phyloP scores from a whole-genome alignment of 2,797 vertebrate genomes.

The Choloepus didactylus region DNA sequence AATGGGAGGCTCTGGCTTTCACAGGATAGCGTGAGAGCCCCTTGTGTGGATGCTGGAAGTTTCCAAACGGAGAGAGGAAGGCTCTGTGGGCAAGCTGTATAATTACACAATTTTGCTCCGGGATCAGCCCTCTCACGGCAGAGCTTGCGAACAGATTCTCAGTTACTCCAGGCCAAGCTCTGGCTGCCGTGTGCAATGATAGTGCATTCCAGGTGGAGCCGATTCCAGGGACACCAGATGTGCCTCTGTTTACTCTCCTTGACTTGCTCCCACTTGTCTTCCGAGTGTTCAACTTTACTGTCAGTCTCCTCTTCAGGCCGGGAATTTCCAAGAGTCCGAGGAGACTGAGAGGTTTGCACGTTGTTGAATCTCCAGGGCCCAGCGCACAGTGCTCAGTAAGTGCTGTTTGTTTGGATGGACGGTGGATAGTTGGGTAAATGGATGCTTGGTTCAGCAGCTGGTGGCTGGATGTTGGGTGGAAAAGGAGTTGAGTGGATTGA shows the following conservation, averaged over 20 bases:
- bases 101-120: conserved; percentile 37
- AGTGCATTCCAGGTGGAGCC: conserved; percentile 34
- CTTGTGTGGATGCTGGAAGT: conserved; percentile 13
- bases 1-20: conserved; percentile 4
- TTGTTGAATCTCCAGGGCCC: neutral
- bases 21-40: conserved; percentile 28
- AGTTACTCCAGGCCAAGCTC: neutral
- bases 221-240: neutral
- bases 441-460: neutral
- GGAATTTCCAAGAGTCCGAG: neutral
- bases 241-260: neutral
- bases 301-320: neutral
- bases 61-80: conserved; percentile 17
- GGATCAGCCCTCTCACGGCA: conserved; percentile 1
- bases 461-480: neutral
- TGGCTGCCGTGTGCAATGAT: neutral
- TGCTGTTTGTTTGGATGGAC: neutral
- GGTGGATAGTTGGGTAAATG: neutral
- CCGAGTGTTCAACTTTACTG: neutral
- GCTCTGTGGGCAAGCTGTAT: neutral
- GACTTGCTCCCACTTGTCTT: neutral
- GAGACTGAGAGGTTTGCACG: accelerated
- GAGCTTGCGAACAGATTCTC: neutral
- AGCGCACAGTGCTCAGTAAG: neutral
- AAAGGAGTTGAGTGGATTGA: too few species aligned